phyloP scores from a whole-genome alignment of 2,113 vertebrate species.

The Nothocercus julius region DNA sequence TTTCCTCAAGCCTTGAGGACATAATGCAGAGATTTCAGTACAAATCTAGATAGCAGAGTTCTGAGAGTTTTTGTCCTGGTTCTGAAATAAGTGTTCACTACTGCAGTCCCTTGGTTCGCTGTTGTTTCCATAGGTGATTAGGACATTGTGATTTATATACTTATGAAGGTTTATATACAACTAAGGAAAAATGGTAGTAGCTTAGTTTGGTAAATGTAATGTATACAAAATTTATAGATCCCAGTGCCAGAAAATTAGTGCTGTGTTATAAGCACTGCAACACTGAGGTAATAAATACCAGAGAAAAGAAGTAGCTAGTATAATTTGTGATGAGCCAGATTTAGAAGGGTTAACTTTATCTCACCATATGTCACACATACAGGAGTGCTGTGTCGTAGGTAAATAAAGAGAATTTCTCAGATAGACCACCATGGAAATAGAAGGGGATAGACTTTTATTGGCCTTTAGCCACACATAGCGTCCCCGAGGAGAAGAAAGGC shows the following conservation, averaged over 20 bases:
- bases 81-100: background rate
- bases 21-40: background rate
- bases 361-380: background rate
- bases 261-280: background rate
- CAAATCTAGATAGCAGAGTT: background rate
- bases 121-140: background rate
- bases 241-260: background rate
- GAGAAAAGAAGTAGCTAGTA: background rate
- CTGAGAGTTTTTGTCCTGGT: accelerated
- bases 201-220: background rate
- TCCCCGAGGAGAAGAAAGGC: background rate
- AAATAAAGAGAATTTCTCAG: background rate
- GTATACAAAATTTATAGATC: background rate
- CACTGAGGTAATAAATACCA: background rate
- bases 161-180: background rate
- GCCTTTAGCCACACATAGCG: no score
- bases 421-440: background rate
- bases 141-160: background rate
- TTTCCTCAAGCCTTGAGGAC: background rate
- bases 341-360: background rate
- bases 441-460: background rate
- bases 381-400: no score
- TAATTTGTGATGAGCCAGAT: background rate
- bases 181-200: no score
- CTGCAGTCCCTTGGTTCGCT: background rate